Evolutionary conservation across 2,113 vertebrate genomes (phyloP).

Genomic region (Glaucidium brasilianum): DNA sequence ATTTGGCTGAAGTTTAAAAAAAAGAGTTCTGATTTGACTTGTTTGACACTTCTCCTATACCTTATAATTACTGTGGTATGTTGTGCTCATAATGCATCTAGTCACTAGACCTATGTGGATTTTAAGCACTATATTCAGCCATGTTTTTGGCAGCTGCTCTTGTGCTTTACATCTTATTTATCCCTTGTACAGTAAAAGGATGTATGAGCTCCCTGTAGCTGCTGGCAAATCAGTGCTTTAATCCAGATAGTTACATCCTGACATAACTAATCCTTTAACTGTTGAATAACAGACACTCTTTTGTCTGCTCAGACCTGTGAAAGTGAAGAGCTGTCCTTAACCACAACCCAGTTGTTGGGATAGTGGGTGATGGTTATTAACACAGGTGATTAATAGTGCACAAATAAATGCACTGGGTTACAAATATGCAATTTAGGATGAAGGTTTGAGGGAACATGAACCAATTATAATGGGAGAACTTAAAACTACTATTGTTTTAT

Average conservation of each 20-base stretch:
- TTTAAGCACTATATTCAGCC: not conserved
- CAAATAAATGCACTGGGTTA: not conserved
- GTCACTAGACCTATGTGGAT: not conserved
- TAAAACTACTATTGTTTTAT: not conserved
- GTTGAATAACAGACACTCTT: not conserved
- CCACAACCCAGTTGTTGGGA: not conserved
- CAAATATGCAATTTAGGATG: not conserved
- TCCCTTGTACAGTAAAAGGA: not conserved
- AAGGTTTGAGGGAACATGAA: not conserved
- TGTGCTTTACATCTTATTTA: not conserved
- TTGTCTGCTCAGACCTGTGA: not conserved
- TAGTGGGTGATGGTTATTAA: not conserved
- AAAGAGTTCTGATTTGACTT: not conserved
- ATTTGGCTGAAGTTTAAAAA: not conserved
- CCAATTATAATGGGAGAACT: not conserved
- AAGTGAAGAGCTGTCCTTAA: not conserved
- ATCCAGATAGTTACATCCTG: not conserved
- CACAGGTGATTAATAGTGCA: accelerated
- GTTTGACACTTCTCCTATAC: not conserved
- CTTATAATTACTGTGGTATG: no score
- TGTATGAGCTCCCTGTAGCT: not conserved
- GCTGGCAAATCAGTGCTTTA: not conserved
- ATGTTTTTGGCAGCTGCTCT: not conserved
- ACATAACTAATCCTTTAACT: not conserved
- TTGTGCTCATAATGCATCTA: not conserved